Percentiles rank a stretch among this genome's conserved stretches.
phyloP scores from a whole-genome alignment of 30 jellyfish, hydroid and myxozoan genomes.

The Aurelia aurita complex sp. Pacific region DNA sequence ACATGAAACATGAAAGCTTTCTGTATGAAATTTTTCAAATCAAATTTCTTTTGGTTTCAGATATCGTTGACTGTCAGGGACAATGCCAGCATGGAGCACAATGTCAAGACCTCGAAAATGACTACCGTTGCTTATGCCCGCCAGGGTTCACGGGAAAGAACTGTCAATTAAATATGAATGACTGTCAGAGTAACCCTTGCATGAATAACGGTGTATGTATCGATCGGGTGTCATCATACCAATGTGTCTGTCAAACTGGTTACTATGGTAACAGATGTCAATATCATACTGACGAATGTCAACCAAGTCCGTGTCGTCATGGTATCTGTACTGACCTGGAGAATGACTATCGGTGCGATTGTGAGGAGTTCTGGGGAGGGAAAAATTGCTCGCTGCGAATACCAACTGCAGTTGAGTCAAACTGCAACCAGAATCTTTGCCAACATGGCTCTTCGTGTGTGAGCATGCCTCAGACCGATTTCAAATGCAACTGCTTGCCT shows the following conservation, averaged over 20 bases:
- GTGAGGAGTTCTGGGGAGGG: constrained; percentile 79
- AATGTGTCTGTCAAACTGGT: constrained; percentile 93
- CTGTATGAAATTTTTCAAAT: not conserved
- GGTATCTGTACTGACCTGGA: constrained; percentile 84
- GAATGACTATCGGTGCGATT: constrained; percentile 88
- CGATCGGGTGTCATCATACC: constrained; percentile 63
- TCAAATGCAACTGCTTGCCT: constrained; percentile 70
- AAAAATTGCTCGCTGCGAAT: constrained; percentile 64
- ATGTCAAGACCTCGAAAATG: constrained; percentile 82
- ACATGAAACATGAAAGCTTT: not conserved
- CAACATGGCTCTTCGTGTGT: constrained; percentile 79
- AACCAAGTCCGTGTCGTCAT: constrained; percentile 83
- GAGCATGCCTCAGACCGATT: constrained; percentile 29
- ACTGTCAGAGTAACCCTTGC: constrained; percentile 89
- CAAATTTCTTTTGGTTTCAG: constrained; percentile 2
- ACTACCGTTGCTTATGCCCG: constrained; percentile 84
- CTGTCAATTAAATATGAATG: constrained; percentile 76
- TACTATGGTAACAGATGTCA: constrained; percentile 80
- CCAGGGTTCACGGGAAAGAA: constrained; percentile 85
- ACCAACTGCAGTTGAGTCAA: constrained; percentile 6
- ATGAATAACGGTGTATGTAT: constrained; percentile 82
- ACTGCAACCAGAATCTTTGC: constrained; percentile 78
- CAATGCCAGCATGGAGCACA: constrained; percentile 87
- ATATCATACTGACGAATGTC: constrained; percentile 73
- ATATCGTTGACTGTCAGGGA: constrained; percentile 86